These are phyloP conservation scores for Benthosema pterotum DNA, from an alignment of 2,797 vertebrate species.

Conservation along the genomic window DNA sequence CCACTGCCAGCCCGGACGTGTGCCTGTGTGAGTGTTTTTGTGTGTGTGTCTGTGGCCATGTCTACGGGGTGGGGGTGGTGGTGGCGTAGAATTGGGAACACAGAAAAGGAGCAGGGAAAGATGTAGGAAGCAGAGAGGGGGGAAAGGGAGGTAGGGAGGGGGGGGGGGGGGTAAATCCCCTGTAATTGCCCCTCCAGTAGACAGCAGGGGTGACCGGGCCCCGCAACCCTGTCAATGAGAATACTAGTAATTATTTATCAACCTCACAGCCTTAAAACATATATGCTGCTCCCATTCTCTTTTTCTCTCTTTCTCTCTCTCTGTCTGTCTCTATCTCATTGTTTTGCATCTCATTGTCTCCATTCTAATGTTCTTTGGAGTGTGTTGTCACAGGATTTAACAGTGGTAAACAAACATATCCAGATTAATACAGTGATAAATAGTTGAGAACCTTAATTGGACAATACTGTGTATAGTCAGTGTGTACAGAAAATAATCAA, in stretches of 20 bases:
- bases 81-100: slow-evolving; percentile 2
- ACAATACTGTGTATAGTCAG: too few relatives aligned
- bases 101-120: slow-evolving; percentile 31
- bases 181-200: slow-evolving; percentile 55
- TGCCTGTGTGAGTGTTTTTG: background rate
- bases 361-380: too few relatives aligned
- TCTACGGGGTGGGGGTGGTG: slow-evolving; percentile 1
- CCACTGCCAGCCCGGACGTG: slow-evolving; percentile 1
- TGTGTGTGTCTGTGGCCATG: background rate
- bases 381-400: too few relatives aligned
- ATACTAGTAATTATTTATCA: slow-evolving; percentile 67
- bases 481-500: too few relatives aligned
- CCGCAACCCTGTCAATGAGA: slow-evolving; percentile 51
- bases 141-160: background rate
- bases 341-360: background rate
- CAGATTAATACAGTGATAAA: too few relatives aligned
- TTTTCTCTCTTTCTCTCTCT: slow-evolving; percentile 24
- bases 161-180: slow-evolving; percentile 34
- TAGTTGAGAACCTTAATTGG: too few relatives aligned
- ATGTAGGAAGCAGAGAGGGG: slow-evolving; percentile 1
- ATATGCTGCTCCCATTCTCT: slow-evolving; percentile 43
- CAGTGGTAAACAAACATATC: too few relatives aligned
- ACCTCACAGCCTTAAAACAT: slow-evolving; percentile 57
- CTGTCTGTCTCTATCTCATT: background rate
- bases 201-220: slow-evolving; percentile 55